phyloP scores from a whole-genome alignment of 2,888 invertebrate species.

The Scaptodrosophila latifasciaeformis region DNA sequence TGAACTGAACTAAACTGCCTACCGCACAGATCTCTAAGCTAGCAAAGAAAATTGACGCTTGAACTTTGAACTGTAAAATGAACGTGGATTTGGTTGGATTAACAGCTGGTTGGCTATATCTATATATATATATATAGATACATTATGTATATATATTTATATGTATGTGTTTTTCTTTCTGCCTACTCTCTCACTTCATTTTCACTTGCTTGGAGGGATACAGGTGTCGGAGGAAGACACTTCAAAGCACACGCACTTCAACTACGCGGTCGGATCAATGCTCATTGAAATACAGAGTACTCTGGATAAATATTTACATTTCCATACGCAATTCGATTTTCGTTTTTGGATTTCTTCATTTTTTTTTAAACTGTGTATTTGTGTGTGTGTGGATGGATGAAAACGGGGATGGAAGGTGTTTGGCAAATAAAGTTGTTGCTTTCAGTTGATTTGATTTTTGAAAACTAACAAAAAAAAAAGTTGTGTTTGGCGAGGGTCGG shows the following conservation, averaged over 20 bases:
- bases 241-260: conserved; percentile 62
- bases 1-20: no score
- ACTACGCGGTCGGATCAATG: conserved; percentile 21
- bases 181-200: conserved; percentile 31
- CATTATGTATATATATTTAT: no score
- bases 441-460: conserved; percentile 3
- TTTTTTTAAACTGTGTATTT: no score
- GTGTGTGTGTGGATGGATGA: no score
- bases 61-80: conserved; percentile 67
- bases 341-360: no score
- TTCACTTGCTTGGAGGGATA: conserved; percentile 2
- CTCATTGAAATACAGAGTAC: conserved; percentile 5
- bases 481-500: no score
- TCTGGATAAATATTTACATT: conserved; percentile 58
- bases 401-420: no score
- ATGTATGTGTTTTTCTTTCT: no score
- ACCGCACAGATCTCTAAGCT: conserved; percentile 34
- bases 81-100: no score
- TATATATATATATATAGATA: no score
- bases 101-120: neutral
- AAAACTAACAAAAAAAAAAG: neutral
- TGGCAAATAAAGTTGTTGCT: conserved; percentile 41
- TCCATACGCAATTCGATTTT: conserved; percentile 64
- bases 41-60: conserved; percentile 12
- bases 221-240: conserved; percentile 31